Conservation (phyloP, 2,797 vertebrate genomes). For the Lithobates sylvaticus region DNA sequence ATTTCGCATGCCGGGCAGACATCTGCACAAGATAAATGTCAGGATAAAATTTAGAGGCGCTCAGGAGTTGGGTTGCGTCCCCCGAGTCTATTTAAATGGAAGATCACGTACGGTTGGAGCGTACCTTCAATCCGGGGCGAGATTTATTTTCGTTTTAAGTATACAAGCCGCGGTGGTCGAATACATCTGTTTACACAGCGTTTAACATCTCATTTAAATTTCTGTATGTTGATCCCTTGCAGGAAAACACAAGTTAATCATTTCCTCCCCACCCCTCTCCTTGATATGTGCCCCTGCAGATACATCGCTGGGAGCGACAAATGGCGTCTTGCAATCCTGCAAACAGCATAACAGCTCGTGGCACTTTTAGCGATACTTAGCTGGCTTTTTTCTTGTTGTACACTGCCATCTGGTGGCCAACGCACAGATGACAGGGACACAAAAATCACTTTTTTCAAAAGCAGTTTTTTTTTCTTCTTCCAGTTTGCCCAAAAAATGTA, state of each 20-base stretch:
- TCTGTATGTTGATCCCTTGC: not conserved
- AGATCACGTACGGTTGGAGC: no score
- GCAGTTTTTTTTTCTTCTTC: no score
- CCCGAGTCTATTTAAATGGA: no score
- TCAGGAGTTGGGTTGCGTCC: no score
- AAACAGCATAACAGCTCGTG: constrained; percentile 1
- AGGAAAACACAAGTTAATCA: constrained; percentile 9
- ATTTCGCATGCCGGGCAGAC: no score
- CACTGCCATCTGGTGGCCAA: constrained; percentile 12
- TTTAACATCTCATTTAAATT: not conserved
- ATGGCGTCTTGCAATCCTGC: constrained; percentile 8
- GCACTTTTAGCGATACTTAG: not conserved
- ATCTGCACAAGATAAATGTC: no score
- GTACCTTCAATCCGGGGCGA: no score
- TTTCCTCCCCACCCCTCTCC: not conserved
- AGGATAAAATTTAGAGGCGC: no score
- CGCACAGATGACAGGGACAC: no score
- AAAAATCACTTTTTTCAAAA: no score
- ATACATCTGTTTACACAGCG: constrained; percentile 2
- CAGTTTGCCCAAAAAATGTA: no score
- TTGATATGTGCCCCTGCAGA: constrained; percentile 25
- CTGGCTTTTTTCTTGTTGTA: not conserved
- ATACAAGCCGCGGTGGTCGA: not conserved
- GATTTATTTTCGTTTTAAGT: constrained; percentile 2
- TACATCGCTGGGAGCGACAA: constrained; percentile 4